These are phyloP conservation scores for Thryonomys swinderianus DNA, from an alignment of 2,113 vertebrate genomes.

Conservation along the genomic window DNA sequence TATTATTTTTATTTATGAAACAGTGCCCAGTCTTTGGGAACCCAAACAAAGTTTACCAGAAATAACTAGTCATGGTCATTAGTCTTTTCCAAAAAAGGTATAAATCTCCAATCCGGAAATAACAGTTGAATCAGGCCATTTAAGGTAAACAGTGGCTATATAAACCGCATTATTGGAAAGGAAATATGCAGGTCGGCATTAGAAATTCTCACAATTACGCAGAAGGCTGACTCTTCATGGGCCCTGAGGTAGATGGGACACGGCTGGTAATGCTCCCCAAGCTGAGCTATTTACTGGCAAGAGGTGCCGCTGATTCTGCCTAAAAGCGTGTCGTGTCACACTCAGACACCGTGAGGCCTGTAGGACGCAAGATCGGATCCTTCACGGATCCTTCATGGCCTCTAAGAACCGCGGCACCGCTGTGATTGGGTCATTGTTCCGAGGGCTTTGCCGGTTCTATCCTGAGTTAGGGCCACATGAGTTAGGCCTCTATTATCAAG, in stretches of 20 bases:
- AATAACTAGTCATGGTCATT: not conserved
- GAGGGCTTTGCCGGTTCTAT: not conserved
- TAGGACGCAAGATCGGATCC: not conserved
- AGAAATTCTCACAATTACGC: not conserved
- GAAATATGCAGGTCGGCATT: not conserved
- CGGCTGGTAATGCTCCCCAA: too few relatives aligned
- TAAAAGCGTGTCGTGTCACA: not conserved
- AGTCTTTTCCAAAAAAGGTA: not conserved
- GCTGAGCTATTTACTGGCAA: not conserved
- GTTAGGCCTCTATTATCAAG: not conserved
- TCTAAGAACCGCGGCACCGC: not conserved
- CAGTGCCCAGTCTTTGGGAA: not conserved
- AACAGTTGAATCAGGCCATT: not conserved
- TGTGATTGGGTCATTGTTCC: not conserved
- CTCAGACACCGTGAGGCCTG: not conserved
- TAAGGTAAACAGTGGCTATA: not conserved
- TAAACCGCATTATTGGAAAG: not conserved
- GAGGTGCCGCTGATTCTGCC: not conserved
- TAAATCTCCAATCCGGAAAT: not conserved
- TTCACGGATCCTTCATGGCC: not conserved
- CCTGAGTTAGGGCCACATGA: not conserved
- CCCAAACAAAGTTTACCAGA: not conserved
- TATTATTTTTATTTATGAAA: not conserved
- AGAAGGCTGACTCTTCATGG: not conserved
- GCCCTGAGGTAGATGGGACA: too few relatives aligned